Evolutionary conservation across 2,113 vertebrate species (phyloP), one percentile per base, ranked within the genome.

Genomic region (Perognathus longimembris): DNA sequence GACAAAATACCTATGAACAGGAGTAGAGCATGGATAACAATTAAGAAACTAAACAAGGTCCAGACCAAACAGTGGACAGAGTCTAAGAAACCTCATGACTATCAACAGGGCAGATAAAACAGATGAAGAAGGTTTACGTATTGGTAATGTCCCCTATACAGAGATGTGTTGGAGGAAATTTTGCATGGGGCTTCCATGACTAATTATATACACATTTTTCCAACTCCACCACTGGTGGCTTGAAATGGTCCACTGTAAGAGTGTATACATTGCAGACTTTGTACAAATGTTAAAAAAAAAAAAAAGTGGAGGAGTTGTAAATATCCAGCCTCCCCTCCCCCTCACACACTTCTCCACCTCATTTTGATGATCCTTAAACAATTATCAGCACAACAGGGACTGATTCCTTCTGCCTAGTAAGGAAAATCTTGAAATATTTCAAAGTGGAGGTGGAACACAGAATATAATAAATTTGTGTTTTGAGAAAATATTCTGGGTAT

Each of bases 381-480:
- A 73, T 73, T 40, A 76, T 71, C 2, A 88, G 6, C 10, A 57
- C 34, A 92, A 81, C 26, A 38, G n/a, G 38, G 10, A 2, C 57
- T 88, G 50, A 54, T 54, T n/a, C 6, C 54, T 63, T 22, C 90
- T 38, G 79, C 30, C 67, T 45, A 61, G 67, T 21, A 88, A 71
- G n/a, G 24, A 71, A 71, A 69, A 71, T 1, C 7, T 71, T 54
- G 34, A 61, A 18, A 32, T 18, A 38, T 66, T 88, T 92, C 78
- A 42, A 76, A 88, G 32, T 40, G 26, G 8, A 77, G 5, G 4
- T 54, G 1, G 3, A 21, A 22, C 45, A 61, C 78, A 78, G 18
- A 28, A n/a, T 67, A 15, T 82, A 30, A 83, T 73, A 81, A 54
- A 87, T 69, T 74, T 67, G 32, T 3, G 54, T 87, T 81, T 86